Conservation (phyloP, 2,888 invertebrate species). For the Agonum fuliginosum region DNA sequence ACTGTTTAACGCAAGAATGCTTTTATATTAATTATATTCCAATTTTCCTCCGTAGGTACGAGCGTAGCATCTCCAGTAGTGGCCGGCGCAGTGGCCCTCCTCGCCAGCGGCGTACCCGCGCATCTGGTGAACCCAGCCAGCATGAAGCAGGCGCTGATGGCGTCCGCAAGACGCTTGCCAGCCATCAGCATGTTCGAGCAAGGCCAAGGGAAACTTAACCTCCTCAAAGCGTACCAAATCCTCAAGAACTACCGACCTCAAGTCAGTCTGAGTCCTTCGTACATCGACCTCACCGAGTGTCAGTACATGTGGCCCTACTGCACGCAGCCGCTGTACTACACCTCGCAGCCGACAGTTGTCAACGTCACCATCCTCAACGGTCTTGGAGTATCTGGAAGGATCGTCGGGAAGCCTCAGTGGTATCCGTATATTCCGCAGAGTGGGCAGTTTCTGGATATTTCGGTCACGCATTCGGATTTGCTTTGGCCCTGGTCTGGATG, state of each 20-base stretch:
- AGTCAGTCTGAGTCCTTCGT: conserved; percentile 83
- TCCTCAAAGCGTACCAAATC: conserved; percentile 90
- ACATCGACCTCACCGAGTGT: conserved; percentile 94
- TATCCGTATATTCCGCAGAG: conserved; percentile 89
- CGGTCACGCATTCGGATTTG: conserved; percentile 85
- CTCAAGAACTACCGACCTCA: conserved; percentile 79
- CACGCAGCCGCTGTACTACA: conserved; percentile 93
- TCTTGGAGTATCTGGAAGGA: conserved; percentile 90
- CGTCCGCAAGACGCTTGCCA: conserved; percentile 88
- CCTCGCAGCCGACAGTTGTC: conserved; percentile 90
- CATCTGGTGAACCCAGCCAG: conserved; percentile 90
- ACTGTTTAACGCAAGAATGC: no score
- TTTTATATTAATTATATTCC: conserved; percentile 19
- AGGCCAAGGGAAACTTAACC: conserved; percentile 95
- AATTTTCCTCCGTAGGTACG: conserved; percentile 86
- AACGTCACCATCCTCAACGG: conserved; percentile 97
- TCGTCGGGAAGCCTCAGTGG: conserved; percentile 85
- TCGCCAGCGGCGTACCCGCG: conserved; percentile 86
- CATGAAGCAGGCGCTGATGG: conserved; percentile 96
- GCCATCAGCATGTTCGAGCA: conserved; percentile 98
- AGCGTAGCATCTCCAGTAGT: conserved; percentile 98
- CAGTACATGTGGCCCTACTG: conserved; percentile 99
- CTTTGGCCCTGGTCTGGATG: conserved; percentile 99
- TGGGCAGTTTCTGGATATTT: conserved; percentile 86
- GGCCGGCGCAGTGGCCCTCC: conserved; percentile 93